Conservation (phyloP, 2,888 invertebrate species). For the Oscheius sp. region DNA sequence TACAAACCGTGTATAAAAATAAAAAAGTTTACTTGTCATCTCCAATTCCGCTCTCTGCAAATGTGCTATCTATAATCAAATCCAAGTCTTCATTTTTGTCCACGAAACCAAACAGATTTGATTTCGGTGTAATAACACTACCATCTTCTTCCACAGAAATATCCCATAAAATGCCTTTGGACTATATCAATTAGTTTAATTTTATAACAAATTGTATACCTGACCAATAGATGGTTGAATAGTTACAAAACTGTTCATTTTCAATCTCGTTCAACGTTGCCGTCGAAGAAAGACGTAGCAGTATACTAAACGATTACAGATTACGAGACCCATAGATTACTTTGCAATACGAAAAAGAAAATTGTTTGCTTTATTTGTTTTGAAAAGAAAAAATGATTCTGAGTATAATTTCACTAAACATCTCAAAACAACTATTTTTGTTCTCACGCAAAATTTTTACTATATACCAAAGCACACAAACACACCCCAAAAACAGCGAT, state of each 20-base stretch:
- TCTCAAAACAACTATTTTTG: no score
- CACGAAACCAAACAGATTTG: background rate
- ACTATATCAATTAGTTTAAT: background rate
- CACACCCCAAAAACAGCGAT: no score
- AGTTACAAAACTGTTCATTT: no score
- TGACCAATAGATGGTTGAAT: background rate
- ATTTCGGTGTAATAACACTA: background rate
- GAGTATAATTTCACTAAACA: no score
- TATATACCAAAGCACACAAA: no score
- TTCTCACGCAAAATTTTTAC: no score
- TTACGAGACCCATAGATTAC: background rate
- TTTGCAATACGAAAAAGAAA: background rate
- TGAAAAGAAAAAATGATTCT: no score
- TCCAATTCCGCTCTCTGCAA: background rate
- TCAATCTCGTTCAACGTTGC: no score
- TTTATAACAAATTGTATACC: background rate
- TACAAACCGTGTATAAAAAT: background rate
- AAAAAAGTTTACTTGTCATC: background rate
- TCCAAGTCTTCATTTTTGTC: background rate
- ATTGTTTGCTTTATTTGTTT: no score
- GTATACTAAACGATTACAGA: no score
- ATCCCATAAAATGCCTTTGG: background rate
- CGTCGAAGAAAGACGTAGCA: no score
- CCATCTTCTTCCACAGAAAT: constrained; percentile 16
- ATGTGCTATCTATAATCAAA: background rate